Evolutionary conservation across 2,113 vertebrate genomes (phyloP).

Genomic region (Nerophis ophidion): DNA sequence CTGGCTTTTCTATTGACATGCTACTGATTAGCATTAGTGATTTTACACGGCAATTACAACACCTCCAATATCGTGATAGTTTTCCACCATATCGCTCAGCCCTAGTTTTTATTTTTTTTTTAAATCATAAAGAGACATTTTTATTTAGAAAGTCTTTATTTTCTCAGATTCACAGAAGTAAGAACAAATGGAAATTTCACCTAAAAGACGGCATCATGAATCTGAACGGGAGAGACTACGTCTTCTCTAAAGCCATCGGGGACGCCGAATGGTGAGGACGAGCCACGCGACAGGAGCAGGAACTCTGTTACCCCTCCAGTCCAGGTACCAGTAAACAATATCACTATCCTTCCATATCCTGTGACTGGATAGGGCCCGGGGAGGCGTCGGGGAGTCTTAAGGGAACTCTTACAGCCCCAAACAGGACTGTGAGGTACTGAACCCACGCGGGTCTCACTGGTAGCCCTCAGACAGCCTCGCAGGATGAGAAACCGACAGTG

Average conservation of each 20-base stretch:
- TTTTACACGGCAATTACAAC: too few relatives aligned
- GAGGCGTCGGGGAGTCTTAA: conserved; percentile 69
- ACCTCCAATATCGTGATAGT: too few relatives aligned
- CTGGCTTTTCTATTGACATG: too few relatives aligned
- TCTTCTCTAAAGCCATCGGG: conserved; percentile 99
- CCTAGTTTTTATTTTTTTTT: too few relatives aligned
- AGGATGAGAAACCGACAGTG: conserved; percentile 37
- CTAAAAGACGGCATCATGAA: conserved; percentile 99
- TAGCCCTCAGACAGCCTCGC: conserved; percentile 33
- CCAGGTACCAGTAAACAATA: conserved; percentile 58
- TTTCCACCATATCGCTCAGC: too few relatives aligned
- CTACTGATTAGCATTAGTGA: too few relatives aligned
- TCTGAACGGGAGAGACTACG: conserved; percentile 97
- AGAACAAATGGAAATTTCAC: conserved; percentile 99
- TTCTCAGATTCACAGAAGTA: conserved; percentile 96
- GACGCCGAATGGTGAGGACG: conserved; percentile 93
- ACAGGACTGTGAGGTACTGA: conserved; percentile 55
- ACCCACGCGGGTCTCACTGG: conserved; percentile 24
- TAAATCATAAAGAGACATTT: too few relatives aligned
- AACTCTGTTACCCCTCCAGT: conserved; percentile 49
- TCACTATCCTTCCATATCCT: conserved; percentile 69
- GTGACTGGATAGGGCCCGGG: conserved; percentile 74
- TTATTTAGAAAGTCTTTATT: neutral
- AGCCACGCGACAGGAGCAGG: conserved; percentile 33
- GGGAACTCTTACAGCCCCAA: conserved; percentile 74